Evolutionary conservation across 2,113 vertebrate species (phyloP), one percentile per base, ranked within the genome.

Genomic region (Actinemys pallida): DNA sequence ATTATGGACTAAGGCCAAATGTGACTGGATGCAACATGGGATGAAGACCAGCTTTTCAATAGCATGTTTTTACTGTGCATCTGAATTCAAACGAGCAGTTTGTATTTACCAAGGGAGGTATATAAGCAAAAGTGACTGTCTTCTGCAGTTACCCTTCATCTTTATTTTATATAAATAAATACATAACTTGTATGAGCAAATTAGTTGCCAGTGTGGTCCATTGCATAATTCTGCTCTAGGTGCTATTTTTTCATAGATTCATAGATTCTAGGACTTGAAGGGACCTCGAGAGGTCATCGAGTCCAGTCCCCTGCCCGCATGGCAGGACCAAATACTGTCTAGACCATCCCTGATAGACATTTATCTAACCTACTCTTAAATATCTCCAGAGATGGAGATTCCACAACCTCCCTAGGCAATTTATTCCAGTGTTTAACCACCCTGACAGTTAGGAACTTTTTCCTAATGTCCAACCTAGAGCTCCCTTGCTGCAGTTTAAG

Each of bases 1-100:
- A 95, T 95, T 81, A 91, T 84, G 88, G 81, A 95, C 89, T 65
- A 54, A 82, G 35, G 25, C 35, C 90, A 93, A 96, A 88, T 93
- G 54, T 91, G 93, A 56, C 0, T 90, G 91, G 81, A 82, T 95
- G 5, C 47, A 93, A 88, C 4, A n/a, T 17, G 84, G 42, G 49
- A 54, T 45, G 94, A 96, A 93, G 50, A 78, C 24, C 7, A 78
- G 2, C 86, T 94, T 78, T 95, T 94, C 83, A 92, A 47, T 20
- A 27, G 81, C 62, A 95, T 90, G 91, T 57, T 92, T 83, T 93
- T 95, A 90, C 87, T 88, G 90, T 90, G 65, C 75, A 92, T 81
- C 93, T 89, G 86, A 81, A 69, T 42, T 76, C 42, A 78, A 47
- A 78, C 22, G 27, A 39, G 22, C 5, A 27, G 75, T 47, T 47